These are phyloP conservation scores for Leptinotarsa rubiginosa DNA, from an alignment of 2,888 invertebrate genomes.

Conservation along the genomic window DNA sequence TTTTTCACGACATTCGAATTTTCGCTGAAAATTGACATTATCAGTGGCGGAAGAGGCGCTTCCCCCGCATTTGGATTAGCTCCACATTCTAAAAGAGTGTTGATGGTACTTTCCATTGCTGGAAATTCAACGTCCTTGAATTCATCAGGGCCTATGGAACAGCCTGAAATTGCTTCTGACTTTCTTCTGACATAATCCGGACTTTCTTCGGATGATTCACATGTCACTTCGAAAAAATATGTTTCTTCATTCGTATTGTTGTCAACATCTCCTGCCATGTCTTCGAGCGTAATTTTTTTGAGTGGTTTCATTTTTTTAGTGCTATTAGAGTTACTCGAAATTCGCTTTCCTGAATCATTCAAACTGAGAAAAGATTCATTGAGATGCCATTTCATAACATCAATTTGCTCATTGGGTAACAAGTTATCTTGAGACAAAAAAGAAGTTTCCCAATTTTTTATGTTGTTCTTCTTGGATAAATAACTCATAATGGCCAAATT, in stretches of 20 bases:
- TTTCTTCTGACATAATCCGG: neutral
- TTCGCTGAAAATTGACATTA: slow-evolving; percentile 59
- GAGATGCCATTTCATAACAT: slow-evolving; percentile 68
- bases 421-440: slow-evolving; percentile 48
- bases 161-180: neutral
- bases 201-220: neutral
- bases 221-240: neutral
- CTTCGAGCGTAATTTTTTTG: neutral
- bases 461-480: slow-evolving; percentile 55
- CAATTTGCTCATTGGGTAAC: slow-evolving; percentile 70
- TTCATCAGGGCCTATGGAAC: neutral
- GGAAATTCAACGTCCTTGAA: neutral
- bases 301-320: too few relatives aligned
- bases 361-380: slow-evolving; percentile 48
- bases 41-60: slow-evolving; percentile 59
- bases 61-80: slow-evolving; percentile 59
- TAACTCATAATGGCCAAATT: slow-evolving; percentile 65
- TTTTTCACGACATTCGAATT: slow-evolving; percentile 52
- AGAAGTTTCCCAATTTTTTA: slow-evolving; percentile 62
- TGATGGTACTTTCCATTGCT: slow-evolving; percentile 42
- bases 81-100: slow-evolving; percentile 57
- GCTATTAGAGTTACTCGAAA: neutral
- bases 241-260: neutral
- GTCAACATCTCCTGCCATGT: neutral
- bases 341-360: too few relatives aligned